phyloP scores from a whole-genome alignment of 2,888 invertebrate species.

The Argyra leucocephala region DNA sequence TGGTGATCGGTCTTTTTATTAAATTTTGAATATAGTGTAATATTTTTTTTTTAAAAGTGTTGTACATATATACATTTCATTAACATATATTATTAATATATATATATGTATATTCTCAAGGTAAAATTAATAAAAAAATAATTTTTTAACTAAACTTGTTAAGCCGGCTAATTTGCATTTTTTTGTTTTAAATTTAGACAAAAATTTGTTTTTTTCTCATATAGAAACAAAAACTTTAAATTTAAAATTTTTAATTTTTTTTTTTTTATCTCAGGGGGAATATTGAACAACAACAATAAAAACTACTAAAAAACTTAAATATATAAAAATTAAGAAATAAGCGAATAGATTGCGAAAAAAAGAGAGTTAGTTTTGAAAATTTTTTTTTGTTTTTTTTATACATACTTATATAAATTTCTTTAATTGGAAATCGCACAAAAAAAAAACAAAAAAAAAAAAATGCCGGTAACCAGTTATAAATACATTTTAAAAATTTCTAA shows the following conservation, averaged over 20 bases:
- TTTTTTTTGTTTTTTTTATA: neutral
- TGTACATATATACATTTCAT: neutral
- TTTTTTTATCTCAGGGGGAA: too few species aligned
- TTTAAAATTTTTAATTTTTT: too few species aligned
- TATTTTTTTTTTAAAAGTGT: too few species aligned
- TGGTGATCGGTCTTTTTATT: too few species aligned
- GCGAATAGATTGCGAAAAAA: neutral
- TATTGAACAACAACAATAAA: neutral
- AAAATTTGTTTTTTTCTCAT: neutral
- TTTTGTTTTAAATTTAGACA: neutral
- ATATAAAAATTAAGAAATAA: neutral
- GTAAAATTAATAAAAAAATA: neutral
- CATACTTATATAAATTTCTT: neutral
- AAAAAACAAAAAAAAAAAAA: neutral
- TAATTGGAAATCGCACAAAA: too few species aligned
- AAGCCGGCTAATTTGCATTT: constrained; percentile 6
- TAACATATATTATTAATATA: neutral
- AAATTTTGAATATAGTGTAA: too few species aligned
- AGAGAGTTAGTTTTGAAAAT: neutral
- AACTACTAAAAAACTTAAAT: too few species aligned
- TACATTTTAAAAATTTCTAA: neutral
- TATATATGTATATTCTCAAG: neutral
- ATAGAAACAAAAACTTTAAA: neutral
- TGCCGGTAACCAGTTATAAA: neutral
- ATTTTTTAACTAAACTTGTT: neutral